These are phyloP conservation scores for Drosophila sordidula DNA, from an alignment of 2,888 invertebrate species.

Conservation along the genomic window DNA sequence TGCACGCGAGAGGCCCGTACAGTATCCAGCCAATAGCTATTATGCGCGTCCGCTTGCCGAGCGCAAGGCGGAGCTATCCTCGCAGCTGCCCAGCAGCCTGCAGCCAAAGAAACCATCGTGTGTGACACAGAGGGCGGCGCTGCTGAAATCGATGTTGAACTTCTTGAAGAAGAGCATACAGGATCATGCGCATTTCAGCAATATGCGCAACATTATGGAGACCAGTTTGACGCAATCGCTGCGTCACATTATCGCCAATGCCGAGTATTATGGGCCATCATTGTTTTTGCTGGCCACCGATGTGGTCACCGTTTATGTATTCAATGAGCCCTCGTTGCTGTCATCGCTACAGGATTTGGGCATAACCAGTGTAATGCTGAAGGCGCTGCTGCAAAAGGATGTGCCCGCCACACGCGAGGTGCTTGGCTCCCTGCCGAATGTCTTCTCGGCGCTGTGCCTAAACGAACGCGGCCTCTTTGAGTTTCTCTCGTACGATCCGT, in stretches of 20 bases:
- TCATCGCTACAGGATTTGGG: slow-evolving; percentile 94
- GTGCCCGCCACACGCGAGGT: slow-evolving; percentile 91
- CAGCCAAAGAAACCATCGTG: slow-evolving; percentile 77
- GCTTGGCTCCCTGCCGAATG: slow-evolving; percentile 93
- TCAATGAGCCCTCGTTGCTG: slow-evolving; percentile 92
- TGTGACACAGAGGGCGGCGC: slow-evolving; percentile 91
- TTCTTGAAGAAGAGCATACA: slow-evolving; percentile 94
- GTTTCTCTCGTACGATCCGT: slow-evolving; percentile 92
- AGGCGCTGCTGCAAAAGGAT: slow-evolving; percentile 93
- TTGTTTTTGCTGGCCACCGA: slow-evolving; percentile 93
- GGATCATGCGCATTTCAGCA: slow-evolving; percentile 91
- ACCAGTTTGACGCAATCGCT: slow-evolving; percentile 91
- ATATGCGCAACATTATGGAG: slow-evolving; percentile 94
- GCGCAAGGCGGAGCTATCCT: slow-evolving; percentile 67
- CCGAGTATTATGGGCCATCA: slow-evolving; percentile 95
- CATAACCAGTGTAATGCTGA: slow-evolving; percentile 93
- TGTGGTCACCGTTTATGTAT: slow-evolving; percentile 93
- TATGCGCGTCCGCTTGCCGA: slow-evolving; percentile 74
- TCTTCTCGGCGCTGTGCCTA: slow-evolving; percentile 94
- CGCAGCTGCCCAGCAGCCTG: slow-evolving; percentile 57
- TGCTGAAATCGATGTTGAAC: slow-evolving; percentile 94
- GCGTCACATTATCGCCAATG: slow-evolving; percentile 94
- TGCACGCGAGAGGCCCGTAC: slow-evolving; percentile 30
- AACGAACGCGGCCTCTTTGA: slow-evolving; percentile 92
- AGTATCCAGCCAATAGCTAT: slow-evolving; percentile 75